These are phyloP conservation scores for Crypturellus tataupa DNA, from an alignment of 2,797 vertebrate species.

Conservation along the genomic window DNA sequence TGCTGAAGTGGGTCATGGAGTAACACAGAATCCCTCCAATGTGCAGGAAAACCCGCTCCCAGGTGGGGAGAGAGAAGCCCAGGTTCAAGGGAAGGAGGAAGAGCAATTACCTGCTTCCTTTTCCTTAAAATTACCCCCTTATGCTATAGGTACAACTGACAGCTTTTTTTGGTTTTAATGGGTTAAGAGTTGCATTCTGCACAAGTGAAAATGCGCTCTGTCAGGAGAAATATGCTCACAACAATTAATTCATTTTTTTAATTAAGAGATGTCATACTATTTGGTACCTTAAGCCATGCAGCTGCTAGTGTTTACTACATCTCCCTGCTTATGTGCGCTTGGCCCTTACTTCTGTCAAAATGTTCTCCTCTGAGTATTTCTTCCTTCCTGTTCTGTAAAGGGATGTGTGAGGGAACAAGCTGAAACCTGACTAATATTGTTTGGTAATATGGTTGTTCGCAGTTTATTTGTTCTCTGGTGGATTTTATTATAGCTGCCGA, in stretches of 20 bases:
- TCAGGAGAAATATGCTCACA: constrained; percentile 8
- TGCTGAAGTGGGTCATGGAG: background rate
- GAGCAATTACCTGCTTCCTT: background rate
- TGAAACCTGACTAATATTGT: constrained; percentile 67
- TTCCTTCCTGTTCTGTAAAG: constrained; percentile 2
- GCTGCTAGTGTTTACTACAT: constrained; percentile 57
- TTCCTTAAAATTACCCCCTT: background rate
- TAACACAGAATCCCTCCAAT: background rate
- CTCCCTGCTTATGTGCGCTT: background rate
- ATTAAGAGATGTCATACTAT: constrained; percentile 56
- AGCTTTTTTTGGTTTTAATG: background rate
- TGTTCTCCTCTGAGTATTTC: constrained; percentile 12
- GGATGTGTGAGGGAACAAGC: constrained; percentile 36
- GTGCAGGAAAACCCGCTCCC: constrained; percentile 27
- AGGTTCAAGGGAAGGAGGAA: constrained; percentile 23
- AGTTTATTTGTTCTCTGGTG: constrained; percentile 67
- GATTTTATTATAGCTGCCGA: constrained; percentile 65
- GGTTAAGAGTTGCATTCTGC: background rate
- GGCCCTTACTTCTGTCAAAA: constrained; percentile 35
- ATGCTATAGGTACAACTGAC: background rate
- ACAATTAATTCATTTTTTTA: constrained; percentile 68
- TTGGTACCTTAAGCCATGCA: constrained; percentile 58
- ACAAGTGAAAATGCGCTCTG: background rate
- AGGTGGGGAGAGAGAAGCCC: constrained; percentile 13
- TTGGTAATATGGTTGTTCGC: constrained; percentile 55